Conservation (phyloP, 2,797 vertebrate species). For the Scyliorhinus canicula region DNA sequence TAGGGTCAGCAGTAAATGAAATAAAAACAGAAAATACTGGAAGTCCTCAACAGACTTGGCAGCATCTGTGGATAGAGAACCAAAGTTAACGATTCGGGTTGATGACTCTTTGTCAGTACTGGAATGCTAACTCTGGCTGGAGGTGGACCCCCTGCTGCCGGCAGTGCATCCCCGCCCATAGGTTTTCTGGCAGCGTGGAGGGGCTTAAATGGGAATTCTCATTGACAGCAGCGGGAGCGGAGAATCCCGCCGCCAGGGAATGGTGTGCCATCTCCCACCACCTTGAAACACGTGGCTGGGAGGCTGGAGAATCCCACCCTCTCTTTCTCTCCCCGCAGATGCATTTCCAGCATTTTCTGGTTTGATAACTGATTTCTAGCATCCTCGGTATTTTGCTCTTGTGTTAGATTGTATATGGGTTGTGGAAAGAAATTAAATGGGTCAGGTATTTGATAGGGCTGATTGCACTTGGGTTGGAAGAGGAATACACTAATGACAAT, state of each 20-base stretch:
- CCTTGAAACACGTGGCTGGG: too few species aligned
- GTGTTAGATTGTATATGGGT: not conserved
- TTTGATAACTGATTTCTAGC: not conserved
- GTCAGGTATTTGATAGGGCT: not conserved
- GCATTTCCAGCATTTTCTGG: not conserved
- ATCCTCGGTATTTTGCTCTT: not conserved
- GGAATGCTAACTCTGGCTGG: too few species aligned
- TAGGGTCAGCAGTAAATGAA: too few species aligned
- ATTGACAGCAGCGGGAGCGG: too few species aligned
- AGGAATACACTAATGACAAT: not conserved
- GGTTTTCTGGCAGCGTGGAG: too few species aligned
- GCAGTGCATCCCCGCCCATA: too few species aligned
- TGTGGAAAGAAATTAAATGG: not conserved
- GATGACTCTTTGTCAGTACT: not conserved
- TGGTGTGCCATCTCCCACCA: too few species aligned
- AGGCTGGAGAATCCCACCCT: not conserved
- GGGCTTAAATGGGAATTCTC: too few species aligned
- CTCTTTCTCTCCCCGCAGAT: not conserved
- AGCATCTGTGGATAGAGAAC: not conserved
- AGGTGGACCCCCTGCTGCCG: too few species aligned
- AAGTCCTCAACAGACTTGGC: too few species aligned
- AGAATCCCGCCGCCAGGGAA: too few species aligned
- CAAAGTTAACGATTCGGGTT: not conserved
- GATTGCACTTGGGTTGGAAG: not conserved
- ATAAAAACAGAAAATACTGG: too few species aligned